Percentiles rank a stretch among this genome's conserved stretches.
Conservation (phyloP, 2,113 vertebrate genomes). For the Synodontis membranacea region DNA sequence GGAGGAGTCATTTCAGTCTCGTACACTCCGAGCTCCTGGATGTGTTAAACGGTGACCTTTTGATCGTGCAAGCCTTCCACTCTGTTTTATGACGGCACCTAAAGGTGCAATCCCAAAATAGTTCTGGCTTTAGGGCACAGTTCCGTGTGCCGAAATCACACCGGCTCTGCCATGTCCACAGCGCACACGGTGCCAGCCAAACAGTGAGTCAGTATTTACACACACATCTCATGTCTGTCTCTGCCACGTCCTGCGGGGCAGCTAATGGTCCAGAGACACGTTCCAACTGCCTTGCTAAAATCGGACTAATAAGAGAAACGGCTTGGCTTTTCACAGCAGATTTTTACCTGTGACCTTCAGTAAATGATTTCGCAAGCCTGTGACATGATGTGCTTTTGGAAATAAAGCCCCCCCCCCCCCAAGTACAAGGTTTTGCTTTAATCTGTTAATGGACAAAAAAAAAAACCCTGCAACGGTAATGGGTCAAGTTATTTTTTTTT, state of each 20-base stretch:
- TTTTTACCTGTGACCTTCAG: neutral
- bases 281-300: constrained; percentile 13
- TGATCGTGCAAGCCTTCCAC: constrained; percentile 37
- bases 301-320: too few species aligned
- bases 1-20: neutral
- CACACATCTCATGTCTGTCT: constrained; percentile 28
- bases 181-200: constrained; percentile 29
- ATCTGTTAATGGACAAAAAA: neutral
- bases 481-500: neutral
- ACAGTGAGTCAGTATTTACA: constrained; percentile 52
- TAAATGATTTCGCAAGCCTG: neutral
- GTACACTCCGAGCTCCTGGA: constrained; percentile 8
- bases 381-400: neutral
- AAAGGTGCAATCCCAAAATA: constrained; percentile 45
- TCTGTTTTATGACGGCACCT: constrained; percentile 25
- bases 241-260: constrained; percentile 27
- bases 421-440: neutral
- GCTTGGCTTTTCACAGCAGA: neutral
- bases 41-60: constrained; percentile 28
- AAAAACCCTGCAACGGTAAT: neutral
- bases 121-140: constrained; percentile 36
- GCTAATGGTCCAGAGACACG: constrained; percentile 2
- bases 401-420: neutral
- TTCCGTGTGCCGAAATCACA: constrained; percentile 30
- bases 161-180: constrained; percentile 22